Base-by-base conservation (phyloP, 2,113 vertebrate species). In the Larimichthys polyactis region DNA sequence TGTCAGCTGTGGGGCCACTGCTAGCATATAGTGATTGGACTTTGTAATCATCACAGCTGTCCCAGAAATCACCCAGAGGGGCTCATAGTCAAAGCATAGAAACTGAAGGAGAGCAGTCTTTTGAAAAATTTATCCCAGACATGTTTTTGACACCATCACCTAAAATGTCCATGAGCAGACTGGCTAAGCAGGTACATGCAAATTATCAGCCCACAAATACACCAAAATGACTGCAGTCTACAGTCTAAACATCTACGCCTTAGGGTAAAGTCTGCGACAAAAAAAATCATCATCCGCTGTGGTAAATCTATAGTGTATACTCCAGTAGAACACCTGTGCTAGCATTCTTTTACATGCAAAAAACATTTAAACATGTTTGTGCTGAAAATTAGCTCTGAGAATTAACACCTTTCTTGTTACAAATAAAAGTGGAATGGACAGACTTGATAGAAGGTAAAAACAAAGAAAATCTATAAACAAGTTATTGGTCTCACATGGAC, bases 401-500 rank as follows among this genome's bases (percentile, higher is more conserved):
- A 59, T 32, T 10, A 55, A 63, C 2, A 49, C n/a, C 49, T 22
- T 59, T 49, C 5, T 14, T 48, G 24, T 29, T 76, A 36, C 49
- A 69, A 63, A 54, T 68, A 36, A 65, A 57, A 70, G 20, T 44
- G 24, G 29, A 68, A 32, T n/a, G 11, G 29, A 59, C 19, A 11
- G 22, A 54, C 9, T 59, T 78, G 19, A 66, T 48, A n/a, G 46
- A 59, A 58, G 46, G 1, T 17, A 64, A 68, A 80, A 79, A 82
- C 22, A 54, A 55, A 66, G 14, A 29, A 70, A 59, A 69, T 51
- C 22, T 51, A 74, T 7, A 46, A 65, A 62, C 10, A 64, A 74
- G 19, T 71, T 67, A 66, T 60, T 73, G 32, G 51, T 84, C 75
- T 80, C 81, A 64, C 14, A 71, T 59, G 27, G 51, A 81, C 24